Evolutionary conservation across 2,797 vertebrate genomes (phyloP).

Genomic region (Mormyrops attenuatus): DNA sequence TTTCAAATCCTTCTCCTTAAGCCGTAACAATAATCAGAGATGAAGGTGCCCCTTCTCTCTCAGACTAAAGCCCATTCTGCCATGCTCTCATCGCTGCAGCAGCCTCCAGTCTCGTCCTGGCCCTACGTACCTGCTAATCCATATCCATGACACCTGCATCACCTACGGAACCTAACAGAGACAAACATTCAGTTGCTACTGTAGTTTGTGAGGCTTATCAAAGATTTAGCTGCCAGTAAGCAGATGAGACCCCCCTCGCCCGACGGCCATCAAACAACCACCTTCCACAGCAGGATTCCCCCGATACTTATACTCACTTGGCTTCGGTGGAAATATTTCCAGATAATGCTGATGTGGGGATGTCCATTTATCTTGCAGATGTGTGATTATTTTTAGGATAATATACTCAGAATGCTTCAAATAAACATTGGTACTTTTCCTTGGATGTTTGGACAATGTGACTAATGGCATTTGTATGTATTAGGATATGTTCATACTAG

Average conservation of each 20-base stretch:
- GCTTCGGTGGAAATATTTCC: background rate
- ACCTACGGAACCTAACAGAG: background rate
- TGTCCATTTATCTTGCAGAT: background rate
- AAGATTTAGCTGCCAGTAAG: background rate
- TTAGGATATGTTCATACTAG: background rate
- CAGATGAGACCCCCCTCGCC: background rate
- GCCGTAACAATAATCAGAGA: background rate
- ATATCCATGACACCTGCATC: background rate
- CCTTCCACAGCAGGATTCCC: background rate
- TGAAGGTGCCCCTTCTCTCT: background rate
- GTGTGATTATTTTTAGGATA: background rate
- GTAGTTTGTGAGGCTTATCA: background rate
- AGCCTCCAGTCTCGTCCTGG: background rate
- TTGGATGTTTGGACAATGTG: background rate
- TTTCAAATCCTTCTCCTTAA: slow-evolving; percentile 1
- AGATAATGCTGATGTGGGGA: background rate
- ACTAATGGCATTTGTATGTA: background rate
- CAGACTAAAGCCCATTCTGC: background rate
- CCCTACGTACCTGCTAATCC: background rate
- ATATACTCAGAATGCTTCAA: background rate
- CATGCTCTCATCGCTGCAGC: background rate
- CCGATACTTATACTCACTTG: background rate
- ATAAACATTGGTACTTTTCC: background rate
- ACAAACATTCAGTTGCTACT: background rate
- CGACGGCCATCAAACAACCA: background rate